Evolutionary conservation across 2,888 invertebrate genomes (phyloP), one percentile per base, ranked within the genome.

Genomic region (Drosophila nr. medialis): DNA sequence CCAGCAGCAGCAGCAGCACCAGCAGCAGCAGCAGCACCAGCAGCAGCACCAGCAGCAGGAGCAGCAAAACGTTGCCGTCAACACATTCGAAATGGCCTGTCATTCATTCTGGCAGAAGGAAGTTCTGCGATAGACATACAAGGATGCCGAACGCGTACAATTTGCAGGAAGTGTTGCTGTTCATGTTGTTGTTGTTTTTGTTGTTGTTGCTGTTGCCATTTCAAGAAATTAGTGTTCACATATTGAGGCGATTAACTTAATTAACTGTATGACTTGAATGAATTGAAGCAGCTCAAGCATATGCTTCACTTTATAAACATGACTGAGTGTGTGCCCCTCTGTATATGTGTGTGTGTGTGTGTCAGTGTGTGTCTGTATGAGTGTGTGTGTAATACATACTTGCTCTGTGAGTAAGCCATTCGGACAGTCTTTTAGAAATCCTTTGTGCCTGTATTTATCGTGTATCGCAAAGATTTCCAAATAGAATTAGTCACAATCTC

Each of bases 361-460:
- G 32, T 29, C 0, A n/a, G 13, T 62, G 38, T 38, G 6, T 24
- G 36, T 27, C 2, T 34, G 4, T 42, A 21, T 24, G 29, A 24
- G 10, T 29, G 15, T 32, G 50, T 50, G 11, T n/a, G 15, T 30
- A 6, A 54, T 76, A 91, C 91, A 81, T 94, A 98, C 98, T 95
- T 98, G 98, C 94, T 98, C 98, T 75, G 98, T 98, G 67, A 98
- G 95, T 91, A 98, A 95, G 81, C 98, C 98, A 93, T 98, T 98
- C 65, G 98, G 98, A 94, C 98, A 98, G 94, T 98, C 98, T 94
- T 98, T 98, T 81, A 98, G 95, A 93, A 98, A 98, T 92, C 98
- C 98, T 95, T 98, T 98, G 94, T 98, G 98, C 98, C 98, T 97
- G 94, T 13, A 38, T n/a, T 36, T 27, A n/a, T 48, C 67, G 70